Conservation (phyloP, 1,140 invertebrate species). For the Drosophila tani region DNA sequence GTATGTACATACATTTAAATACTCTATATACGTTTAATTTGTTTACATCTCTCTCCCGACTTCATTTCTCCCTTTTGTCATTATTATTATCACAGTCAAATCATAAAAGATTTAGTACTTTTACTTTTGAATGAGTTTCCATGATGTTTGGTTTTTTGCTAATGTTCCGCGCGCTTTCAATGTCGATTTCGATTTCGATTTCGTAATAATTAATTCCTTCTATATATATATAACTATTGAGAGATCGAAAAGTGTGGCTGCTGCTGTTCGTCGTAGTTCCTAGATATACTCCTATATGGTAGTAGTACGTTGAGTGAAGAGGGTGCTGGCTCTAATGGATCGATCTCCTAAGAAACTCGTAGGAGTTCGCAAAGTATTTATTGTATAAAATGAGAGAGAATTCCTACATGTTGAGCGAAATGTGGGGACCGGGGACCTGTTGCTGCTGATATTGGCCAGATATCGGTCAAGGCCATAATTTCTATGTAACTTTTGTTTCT, state of each 20-base stretch:
- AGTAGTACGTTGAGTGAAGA: conserved; percentile 37
- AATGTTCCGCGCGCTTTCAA: conserved; percentile 67
- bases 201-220: conserved; percentile 27
- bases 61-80: conserved; percentile 70
- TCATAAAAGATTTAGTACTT: conserved; percentile 85
- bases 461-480: conserved; percentile 31
- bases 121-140: conserved; percentile 84
- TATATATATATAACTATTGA: conserved; percentile 45
- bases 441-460: conserved; percentile 36
- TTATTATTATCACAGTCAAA: conserved; percentile 84
- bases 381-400: conserved; percentile 54
- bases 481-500: conserved; percentile 38
- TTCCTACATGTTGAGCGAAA: conserved; percentile 51
- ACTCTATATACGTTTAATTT: conserved; percentile 78
- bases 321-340: conserved; percentile 19
- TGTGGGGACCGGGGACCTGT: conserved; percentile 33
- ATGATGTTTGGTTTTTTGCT: conserved; percentile 69
- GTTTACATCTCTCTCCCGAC: conserved; percentile 48
- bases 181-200: conserved; percentile 27
- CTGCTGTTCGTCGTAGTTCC: conserved; percentile 29
- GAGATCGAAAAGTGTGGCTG: conserved; percentile 49
- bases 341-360: conserved; percentile 46
- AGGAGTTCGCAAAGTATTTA: conserved; percentile 42
- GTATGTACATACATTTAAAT: conserved; percentile 76
- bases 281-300: conserved; percentile 15